Conservation (phyloP, 2,797 vertebrate genomes). For the Ispidina picta region DNA sequence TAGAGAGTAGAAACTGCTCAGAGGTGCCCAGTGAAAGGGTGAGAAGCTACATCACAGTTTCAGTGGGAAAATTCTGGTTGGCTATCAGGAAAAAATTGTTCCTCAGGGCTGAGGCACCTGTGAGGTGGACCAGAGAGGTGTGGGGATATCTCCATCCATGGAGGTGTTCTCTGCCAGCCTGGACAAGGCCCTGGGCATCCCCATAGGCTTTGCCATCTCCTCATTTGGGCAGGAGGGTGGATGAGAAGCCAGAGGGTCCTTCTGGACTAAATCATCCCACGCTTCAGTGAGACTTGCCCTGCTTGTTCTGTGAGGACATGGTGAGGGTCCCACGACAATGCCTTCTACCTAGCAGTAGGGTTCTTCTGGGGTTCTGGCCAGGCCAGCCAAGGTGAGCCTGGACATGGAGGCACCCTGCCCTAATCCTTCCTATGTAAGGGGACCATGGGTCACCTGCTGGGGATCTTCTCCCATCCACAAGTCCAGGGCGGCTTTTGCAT, state of each 20-base stretch:
- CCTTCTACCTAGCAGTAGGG: not conserved
- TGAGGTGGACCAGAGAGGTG: not conserved
- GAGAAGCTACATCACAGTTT: not conserved
- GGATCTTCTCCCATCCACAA: not conserved
- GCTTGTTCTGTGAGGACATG: fast-evolving
- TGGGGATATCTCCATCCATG: not conserved
- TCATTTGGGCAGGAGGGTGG: not conserved
- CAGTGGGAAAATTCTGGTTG: not conserved
- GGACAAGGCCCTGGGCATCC: not conserved
- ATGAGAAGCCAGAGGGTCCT: not conserved
- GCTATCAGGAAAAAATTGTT: not conserved
- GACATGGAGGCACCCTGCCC: not conserved
- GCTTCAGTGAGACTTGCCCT: not conserved
- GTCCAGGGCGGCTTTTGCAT: not conserved
- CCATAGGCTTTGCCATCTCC: not conserved
- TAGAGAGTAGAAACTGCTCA: not conserved
- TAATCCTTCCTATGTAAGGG: not conserved
- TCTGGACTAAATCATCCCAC: not conserved
- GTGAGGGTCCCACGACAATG: not conserved
- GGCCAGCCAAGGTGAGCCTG: not conserved
- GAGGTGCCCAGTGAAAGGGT: not conserved
- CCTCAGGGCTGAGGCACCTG: not conserved
- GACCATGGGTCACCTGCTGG: not conserved
- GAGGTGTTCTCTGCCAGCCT: not conserved
- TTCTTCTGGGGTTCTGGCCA: not conserved